Conservation (phyloP, 2,888 invertebrate genomes). For the Zygothrica quintamaculata region DNA sequence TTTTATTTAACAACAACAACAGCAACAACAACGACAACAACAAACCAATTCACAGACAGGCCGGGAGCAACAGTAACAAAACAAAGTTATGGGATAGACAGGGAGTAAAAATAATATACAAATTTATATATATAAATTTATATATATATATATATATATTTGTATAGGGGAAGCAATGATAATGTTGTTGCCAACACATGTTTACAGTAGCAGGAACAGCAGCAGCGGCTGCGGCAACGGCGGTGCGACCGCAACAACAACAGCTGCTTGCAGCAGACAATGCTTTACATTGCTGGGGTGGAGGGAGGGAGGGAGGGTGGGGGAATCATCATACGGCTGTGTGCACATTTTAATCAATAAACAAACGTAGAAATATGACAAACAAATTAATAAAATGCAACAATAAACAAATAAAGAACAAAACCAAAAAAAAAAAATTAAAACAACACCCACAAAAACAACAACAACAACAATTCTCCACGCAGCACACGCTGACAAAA, state of each 20-base stretch:
- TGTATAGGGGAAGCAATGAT: conserved; percentile 35
- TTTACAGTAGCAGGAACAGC: conserved; percentile 54
- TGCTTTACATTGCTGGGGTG: too few species aligned
- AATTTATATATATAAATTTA: too few species aligned
- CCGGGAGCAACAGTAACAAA: conserved; percentile 18
- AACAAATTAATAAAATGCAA: conserved; percentile 81
- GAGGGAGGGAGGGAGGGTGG: too few species aligned
- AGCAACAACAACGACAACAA: too few species aligned
- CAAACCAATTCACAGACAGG: conserved; percentile 42
- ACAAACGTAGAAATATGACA: conserved; percentile 79
- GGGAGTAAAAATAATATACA: conserved; percentile 48
- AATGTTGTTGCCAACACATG: conserved; percentile 72
- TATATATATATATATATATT: conserved; percentile 41
- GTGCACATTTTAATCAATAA: conserved; percentile 78
- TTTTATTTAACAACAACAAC: conserved; percentile 69
- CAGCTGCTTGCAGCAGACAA: conserved; percentile 55
- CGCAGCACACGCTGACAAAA: conserved; percentile 56
- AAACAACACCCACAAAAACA: conserved; percentile 5
- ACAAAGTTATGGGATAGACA: conserved; percentile 8
- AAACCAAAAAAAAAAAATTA: not conserved
- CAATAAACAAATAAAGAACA: conserved; percentile 36
- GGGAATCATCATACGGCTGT: conserved; percentile 33
- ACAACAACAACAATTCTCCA: not conserved
- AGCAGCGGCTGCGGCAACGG: conserved; percentile 11
- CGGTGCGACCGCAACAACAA: conserved; percentile 30